Evolutionary conservation across 2,888 invertebrate species (phyloP), one percentile per base, ranked within the genome.

Genomic region (Stictocephala bisonia): DNA sequence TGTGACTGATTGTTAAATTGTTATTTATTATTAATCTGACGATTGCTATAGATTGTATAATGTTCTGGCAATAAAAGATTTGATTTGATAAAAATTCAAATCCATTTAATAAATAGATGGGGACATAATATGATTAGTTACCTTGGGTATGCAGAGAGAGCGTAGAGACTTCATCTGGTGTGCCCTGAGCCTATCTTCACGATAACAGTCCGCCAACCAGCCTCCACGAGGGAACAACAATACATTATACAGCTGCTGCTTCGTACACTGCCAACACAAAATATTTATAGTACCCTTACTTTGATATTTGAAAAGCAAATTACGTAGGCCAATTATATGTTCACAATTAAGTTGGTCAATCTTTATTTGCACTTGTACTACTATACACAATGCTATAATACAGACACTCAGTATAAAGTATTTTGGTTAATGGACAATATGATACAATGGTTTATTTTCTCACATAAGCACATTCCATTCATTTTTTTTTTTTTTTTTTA

Each of bases 181-280:
- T 7, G 85, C 83, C 79, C 95, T 89, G 64, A 87, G 86, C 72
- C 86, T 84, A 75, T 87, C 86, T 78, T 86, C 84, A 9, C 83
- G 83, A 68, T 86, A 85, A 18, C 86, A 84, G 82, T 96, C 96
- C 51, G 90, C 88, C 74, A 97, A 87, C 97, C 97, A 97, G 3
- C 97, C 96, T 26, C 91, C 93, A 79, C 94, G 93, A 2, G 96
- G 94, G 82, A 97, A 97, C 9, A 95, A 83, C 40, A 97, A 83
- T 0, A 97, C 92, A 84, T 96, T 96, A 84, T 93, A 95, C 6
- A 97, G 86, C 67, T 92, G 87, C 75, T 90, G 91, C 79, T 92
- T 92, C 0, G 94, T 92, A 71, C 89, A 91, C 91, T 87, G 81
- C 74, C 83, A 82, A 56, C 22, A 73, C 73, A 79, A 73, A 77